Evolutionary conservation across 2,113 vertebrate genomes (phyloP), one percentile per base, ranked within the genome.

Genomic region (Benitochromis conjunctus): DNA sequence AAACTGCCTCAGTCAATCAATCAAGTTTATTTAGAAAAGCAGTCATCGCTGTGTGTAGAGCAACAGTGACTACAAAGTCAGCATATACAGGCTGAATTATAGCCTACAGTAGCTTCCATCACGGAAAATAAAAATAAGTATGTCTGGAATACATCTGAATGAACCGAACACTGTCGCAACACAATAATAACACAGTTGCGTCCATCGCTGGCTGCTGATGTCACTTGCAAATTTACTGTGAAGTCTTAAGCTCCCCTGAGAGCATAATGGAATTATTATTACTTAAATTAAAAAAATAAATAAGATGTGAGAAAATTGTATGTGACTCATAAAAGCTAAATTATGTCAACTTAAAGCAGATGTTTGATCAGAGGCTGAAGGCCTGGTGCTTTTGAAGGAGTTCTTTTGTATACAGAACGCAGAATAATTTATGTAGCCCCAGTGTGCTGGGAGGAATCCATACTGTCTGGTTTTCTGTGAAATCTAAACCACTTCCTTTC

Each of bases 211-310:
- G 48, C 88, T 56, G 71, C 80, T 86, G 85, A 90, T 81, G 84
- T 92, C 86, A 89, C 62, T 69, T 77, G 89, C 90, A 93, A 93
- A 90, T 81, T 91, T 92, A 82, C 86, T 87, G 56, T 26, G 18
- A 60, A 34, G 10, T 2, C 36, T 51, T 41, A 83, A 78, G 29
- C 31, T 51, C 80, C 38, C 21, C 51, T 46, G 79, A 79, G 80
- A 56, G 12, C 36, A 13, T 19, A 62, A 51, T 64, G 79, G 76
- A 82, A 76, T 80, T 86, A 84, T 51, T 83, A 87, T 85, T 82
- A 58, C 60, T 21, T 21, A 38, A 64, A 64, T 38, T 38, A 38
- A 38, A 64, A 64, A 64, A 64, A 64, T 64, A 64, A 64, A 64
- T 64, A 2, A 64, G 4, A 88, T 83, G 62, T 85, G 60, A 86